These are phyloP conservation scores for Aviceda subcristata DNA, from an alignment of 2,113 vertebrate species.

Conservation along the genomic window DNA sequence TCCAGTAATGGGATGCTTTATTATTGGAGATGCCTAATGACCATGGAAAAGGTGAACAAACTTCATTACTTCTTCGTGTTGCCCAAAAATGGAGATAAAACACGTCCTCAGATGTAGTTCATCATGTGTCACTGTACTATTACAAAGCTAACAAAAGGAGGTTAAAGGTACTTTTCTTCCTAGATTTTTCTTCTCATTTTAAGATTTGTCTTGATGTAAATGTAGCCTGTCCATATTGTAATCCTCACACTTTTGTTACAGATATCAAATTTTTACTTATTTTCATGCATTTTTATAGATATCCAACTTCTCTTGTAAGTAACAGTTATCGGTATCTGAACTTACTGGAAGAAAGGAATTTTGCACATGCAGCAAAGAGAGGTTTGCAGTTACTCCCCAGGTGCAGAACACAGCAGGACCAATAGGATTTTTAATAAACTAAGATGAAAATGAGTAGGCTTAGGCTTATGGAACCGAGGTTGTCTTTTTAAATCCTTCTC, in stretches of 20 bases:
- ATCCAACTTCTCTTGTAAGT: neutral
- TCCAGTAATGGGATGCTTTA: neutral
- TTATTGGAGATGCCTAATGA: neutral
- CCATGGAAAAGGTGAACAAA: neutral
- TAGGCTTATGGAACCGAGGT: neutral
- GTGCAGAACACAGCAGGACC: neutral
- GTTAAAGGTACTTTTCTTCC: neutral
- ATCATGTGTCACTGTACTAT: neutral
- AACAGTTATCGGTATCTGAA: neutral
- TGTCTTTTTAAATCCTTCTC: neutral
- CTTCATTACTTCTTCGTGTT: neutral
- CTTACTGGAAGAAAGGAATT: neutral
- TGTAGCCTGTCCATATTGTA: neutral
- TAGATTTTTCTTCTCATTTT: neutral
- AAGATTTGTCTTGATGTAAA: neutral
- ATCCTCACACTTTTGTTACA: neutral
- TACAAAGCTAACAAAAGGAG: neutral
- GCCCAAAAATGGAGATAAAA: neutral
- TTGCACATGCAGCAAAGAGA: neutral
- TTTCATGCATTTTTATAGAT: neutral
- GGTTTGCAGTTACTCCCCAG: neutral
- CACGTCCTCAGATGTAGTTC: neutral
- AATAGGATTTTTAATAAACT: neutral
- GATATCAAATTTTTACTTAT: neutral
- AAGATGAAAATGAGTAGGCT: neutral